These are phyloP conservation scores for Molossus alvarezi DNA, from an alignment of 2,797 vertebrate species.

Conservation along the genomic window DNA sequence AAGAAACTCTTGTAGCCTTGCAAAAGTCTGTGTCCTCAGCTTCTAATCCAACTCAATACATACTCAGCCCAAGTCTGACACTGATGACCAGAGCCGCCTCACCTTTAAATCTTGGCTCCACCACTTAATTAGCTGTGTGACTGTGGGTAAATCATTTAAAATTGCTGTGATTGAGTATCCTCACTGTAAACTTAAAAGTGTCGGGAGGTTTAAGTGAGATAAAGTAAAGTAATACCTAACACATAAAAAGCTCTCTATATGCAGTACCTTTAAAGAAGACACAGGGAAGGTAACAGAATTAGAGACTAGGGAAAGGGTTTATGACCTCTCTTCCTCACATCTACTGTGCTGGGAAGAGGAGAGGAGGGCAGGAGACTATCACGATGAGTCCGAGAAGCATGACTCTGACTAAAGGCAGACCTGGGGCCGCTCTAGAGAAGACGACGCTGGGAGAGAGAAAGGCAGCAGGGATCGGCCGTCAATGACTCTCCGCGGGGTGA, in stretches of 20 bases:
- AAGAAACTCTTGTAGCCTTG: slow-evolving; percentile 21
- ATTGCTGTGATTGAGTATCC: background rate
- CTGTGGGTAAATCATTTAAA: background rate
- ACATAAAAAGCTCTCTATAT: background rate
- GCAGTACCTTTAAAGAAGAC: background rate
- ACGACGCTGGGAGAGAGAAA: background rate
- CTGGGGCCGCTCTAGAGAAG: background rate
- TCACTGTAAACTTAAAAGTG: background rate
- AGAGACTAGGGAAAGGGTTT: background rate
- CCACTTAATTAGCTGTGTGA: background rate
- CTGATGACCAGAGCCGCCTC: background rate
- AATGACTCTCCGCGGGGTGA: background rate
- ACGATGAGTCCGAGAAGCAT: background rate
- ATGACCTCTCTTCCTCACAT: background rate
- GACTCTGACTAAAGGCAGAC: background rate
- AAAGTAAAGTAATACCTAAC: background rate
- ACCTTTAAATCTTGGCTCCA: background rate
- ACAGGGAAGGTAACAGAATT: background rate
- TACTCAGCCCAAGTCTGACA: background rate
- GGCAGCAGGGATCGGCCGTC: background rate
- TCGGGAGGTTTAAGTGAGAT: background rate
- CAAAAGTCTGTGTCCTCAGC: slow-evolving; percentile 46
- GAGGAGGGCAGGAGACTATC: background rate
- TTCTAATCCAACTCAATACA: background rate
- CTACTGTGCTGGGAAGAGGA: background rate